phyloP scores from a whole-genome alignment of 1,140 invertebrate genomes.

The Drosophila equinoxialis region DNA sequence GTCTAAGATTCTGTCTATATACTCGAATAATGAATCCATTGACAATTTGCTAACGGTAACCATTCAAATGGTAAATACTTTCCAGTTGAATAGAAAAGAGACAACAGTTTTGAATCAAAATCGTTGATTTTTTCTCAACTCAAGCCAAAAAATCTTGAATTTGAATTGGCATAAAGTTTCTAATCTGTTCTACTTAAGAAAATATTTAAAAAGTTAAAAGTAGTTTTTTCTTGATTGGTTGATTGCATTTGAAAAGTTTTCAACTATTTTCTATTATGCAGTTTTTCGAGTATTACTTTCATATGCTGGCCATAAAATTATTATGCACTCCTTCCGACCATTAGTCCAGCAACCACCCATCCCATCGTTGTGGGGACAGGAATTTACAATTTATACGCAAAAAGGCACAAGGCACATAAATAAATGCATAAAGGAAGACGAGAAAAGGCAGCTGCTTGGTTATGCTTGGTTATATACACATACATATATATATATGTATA shows the following conservation, averaged over 20 bases:
- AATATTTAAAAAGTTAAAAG: too few species aligned
- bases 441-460: neutral
- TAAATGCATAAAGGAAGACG: slow-evolving; percentile 38
- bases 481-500: neutral
- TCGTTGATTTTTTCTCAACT: too few species aligned
- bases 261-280: too few species aligned
- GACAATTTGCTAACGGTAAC: neutral
- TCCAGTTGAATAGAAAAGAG: too few species aligned
- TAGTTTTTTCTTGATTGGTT: too few species aligned
- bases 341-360: neutral
- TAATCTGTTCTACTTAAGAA: too few species aligned
- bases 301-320: neutral
- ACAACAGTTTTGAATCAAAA: too few species aligned
- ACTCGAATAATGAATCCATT: neutral
- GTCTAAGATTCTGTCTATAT: neutral
- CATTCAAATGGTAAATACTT: too few species aligned
- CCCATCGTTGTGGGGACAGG: slow-evolving; percentile 34
- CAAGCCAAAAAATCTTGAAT: too few species aligned
- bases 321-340: neutral
- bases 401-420: slow-evolving; percentile 46
- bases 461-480: neutral
- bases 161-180: too few species aligned
- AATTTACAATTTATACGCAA: slow-evolving; percentile 57
- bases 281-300: too few species aligned
- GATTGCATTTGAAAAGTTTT: too few species aligned